Base-by-base conservation (phyloP, 1,140 invertebrate genomes). In the Diploscapter pachys region DNA sequence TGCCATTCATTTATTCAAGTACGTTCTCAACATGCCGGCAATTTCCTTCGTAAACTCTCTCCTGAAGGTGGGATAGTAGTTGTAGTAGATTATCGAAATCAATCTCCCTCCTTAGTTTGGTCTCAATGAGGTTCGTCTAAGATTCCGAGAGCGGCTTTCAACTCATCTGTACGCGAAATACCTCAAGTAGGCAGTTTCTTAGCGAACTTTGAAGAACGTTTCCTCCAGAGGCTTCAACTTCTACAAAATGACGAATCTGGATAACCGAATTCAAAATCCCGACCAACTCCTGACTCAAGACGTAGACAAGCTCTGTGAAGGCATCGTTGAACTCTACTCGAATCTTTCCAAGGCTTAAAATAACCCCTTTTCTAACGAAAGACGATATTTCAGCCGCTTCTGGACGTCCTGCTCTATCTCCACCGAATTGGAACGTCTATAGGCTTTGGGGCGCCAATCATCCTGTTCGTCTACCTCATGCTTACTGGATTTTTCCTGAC, bases 251-350 rank as follows among this genome's bases (percentile, higher is more conserved):
- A 92, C 91, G 74, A 96, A 96, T 88, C 88, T 97, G 81, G 95
- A 98, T 86, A 95, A 92, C 81, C 88, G 94, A 83, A 96, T 98
- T 86, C 90, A 93, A 4, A 98, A 98, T 89, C 92, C 94, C 13
- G 96, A 98, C 88, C 96, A 98, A 86, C 88, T 98, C 49, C 87
- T 99, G 59, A 97, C 95, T 4, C 94, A 92, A 9, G 96, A 99
- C 87, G 92, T 98, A 3, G 95, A 98, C 84, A 95, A 95, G 86
- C 98, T 99, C 87, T 97, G 94, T 86, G 92, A 94, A 80, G 93
- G 93, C 76, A 91, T 96, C 71, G 92, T 94, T 6, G 93, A 98
- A 83, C 88, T 98, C 2, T 99, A 99, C 87, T 95, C 94, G 63
- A 97, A 98, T 87, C 90, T 98, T n/a, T 93, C 93, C 79, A 99